Evolutionary conservation across 92 coral and sea anemone species (phyloP).

Genomic region (Actinostola sp.): DNA sequence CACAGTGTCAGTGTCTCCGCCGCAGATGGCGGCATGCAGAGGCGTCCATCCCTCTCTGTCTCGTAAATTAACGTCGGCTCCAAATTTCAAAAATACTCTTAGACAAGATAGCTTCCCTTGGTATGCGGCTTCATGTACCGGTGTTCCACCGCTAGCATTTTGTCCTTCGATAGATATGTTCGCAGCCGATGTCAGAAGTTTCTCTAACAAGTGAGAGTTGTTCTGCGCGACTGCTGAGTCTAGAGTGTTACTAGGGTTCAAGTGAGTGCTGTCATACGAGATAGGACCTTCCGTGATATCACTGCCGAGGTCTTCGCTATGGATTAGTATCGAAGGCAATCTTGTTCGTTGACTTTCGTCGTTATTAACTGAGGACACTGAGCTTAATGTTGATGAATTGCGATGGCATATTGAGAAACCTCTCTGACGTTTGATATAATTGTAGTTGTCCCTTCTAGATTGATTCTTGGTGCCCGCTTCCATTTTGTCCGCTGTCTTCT

Average conservation of each 20-base stretch:
- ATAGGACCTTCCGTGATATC: not conserved
- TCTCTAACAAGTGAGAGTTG: slow-evolving; percentile 60
- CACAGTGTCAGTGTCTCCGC: slow-evolving; percentile 74
- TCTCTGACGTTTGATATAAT: slow-evolving; percentile 19
- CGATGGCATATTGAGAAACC: slow-evolving; percentile 28
- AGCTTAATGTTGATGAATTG: not conserved
- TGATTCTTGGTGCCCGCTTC: not conserved
- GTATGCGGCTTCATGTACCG: slow-evolving; percentile 88
- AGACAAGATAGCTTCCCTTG: slow-evolving; percentile 78
- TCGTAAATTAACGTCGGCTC: slow-evolving; percentile 60
- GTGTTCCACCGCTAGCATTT: slow-evolving; percentile 85
- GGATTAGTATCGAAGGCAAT: slow-evolving; percentile 27
- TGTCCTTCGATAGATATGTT: slow-evolving; percentile 49
- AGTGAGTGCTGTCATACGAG: slow-evolving; percentile 44
- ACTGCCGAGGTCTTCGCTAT: slow-evolving; percentile 4
- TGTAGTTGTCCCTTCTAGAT: not conserved
- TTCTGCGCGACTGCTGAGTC: slow-evolving; percentile 86
- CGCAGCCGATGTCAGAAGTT: slow-evolving; percentile 67
- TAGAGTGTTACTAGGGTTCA: slow-evolving; percentile 70
- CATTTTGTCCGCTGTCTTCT: not conserved
- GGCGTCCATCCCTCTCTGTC: slow-evolving; percentile 93
- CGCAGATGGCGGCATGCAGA: slow-evolving; percentile 86
- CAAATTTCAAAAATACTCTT: slow-evolving; percentile 70
- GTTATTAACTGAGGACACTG: slow-evolving; percentile 8
- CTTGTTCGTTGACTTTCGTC: not conserved